Percentiles rank a stretch among this genome's conserved stretches.
Conservation (phyloP, 2,888 invertebrate species). For the Hydriomena furcata region DNA sequence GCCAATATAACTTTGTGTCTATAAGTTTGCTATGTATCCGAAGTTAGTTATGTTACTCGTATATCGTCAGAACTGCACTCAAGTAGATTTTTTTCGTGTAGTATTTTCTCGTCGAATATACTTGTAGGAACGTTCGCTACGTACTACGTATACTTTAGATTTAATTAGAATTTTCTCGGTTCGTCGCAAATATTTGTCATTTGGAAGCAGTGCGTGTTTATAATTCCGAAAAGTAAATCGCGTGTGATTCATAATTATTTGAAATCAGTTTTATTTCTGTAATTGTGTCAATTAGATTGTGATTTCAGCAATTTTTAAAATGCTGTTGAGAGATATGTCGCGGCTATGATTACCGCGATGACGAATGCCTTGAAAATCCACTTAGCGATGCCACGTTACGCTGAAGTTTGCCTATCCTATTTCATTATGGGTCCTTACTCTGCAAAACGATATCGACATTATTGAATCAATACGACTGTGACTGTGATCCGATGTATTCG, state of each 20-base stretch:
- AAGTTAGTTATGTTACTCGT: not conserved
- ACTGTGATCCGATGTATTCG: too few relatives aligned
- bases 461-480: too few relatives aligned
- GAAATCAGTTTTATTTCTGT: conserved; percentile 24
- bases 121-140: conserved; percentile 1
- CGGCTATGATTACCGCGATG: conserved; percentile 10
- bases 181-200: conserved; percentile 5
- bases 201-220: conserved; percentile 19
- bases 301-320: conserved; percentile 11
- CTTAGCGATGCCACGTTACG: conserved; percentile 1
- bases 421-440: not conserved
- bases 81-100: not conserved
- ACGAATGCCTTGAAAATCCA: conserved; percentile 8
- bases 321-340: conserved; percentile 12
- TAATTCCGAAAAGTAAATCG: conserved; percentile 16
- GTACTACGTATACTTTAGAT: conserved; percentile 8
- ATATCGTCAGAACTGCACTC: not conserved
- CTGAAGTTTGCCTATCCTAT: conserved; percentile 6
- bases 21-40: not conserved
- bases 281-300: conserved; percentile 23
- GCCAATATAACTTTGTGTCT: not conserved
- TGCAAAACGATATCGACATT: too few relatives aligned
- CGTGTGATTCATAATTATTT: conserved; percentile 30
- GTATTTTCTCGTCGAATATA: conserved; percentile 1
- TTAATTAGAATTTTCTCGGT: conserved; percentile 6